Evolutionary conservation across 2,888 invertebrate species (phyloP), one percentile per base, ranked within the genome.

Genomic region (Pardosa pseudoannulata): DNA sequence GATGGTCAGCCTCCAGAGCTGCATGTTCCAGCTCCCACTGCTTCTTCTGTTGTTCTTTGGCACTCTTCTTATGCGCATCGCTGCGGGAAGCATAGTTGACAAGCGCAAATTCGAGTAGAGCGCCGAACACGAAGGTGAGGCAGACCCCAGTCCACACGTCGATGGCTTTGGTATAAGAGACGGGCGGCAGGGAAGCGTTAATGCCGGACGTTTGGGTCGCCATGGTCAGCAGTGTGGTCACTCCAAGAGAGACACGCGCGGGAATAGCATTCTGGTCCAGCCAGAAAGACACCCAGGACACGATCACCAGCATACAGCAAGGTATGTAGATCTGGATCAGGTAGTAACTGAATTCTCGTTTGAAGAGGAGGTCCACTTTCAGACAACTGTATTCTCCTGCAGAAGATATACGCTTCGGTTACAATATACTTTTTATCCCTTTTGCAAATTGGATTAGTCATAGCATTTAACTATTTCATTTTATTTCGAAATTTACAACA

Each of bases 321-420:
- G 99, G 99, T 92, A 98, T 97, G 94, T 99, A 99, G 93, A 98
- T 97, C 94, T 98, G 98, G 92, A 99, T 98, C 91, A 99, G 94
- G 94, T 99, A 99, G 95, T 98, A 99, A 93, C 97, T 96, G 95
- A 99, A 98, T 93, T 99, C 98, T 91, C 99, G 94, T 93, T 98
- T 97, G 94, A 99, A 97, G 91, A 97, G 94, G 91, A 99, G 94
- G 93, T 98, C 97, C 91, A 98, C 98, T 93, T 97, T 96, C 91
- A 99, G 94, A 93, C 98, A 99, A 93, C 98, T 98, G 95, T 98
- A 99, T 94, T 97, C 97, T 92, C 98, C 98, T 98, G 93, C 89
- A 93, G 72, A 56, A n/a, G 56, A 78, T 6, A 65, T 27, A 39
- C 11, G 64, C 76, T 75, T 32, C 16, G 56, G 41, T 46, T 46